phyloP scores from a whole-genome alignment of 2,797 vertebrate species.

The Iguana delicatissima region DNA sequence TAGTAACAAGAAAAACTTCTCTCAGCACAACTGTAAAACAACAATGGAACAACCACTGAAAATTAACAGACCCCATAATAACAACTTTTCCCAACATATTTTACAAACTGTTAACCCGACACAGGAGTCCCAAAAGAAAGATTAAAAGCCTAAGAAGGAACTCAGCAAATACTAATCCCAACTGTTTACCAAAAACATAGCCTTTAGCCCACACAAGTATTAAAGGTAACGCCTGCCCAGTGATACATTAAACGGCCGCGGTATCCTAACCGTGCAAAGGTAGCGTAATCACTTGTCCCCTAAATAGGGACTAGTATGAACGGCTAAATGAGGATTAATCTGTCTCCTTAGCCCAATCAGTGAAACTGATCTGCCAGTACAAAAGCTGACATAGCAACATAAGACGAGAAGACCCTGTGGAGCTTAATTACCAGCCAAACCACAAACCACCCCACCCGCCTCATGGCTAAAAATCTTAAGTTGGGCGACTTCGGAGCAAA shows the following conservation, averaged over 20 bases:
- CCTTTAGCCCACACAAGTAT: constrained; percentile 60
- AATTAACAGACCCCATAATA: not conserved
- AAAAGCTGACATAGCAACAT: constrained; percentile 63
- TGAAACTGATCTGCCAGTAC: constrained; percentile 78
- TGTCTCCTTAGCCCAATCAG: constrained; percentile 74
- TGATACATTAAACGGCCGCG: constrained; percentile 76
- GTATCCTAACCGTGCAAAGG: constrained; percentile 81
- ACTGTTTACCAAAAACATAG: constrained; percentile 85
- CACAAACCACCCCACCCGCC: too few relatives aligned
- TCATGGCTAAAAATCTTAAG: constrained; percentile 60
- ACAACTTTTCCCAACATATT: not conserved
- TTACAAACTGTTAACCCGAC: constrained; percentile 3
- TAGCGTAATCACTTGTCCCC: constrained; percentile 81
- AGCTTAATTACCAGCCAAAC: too few relatives aligned
- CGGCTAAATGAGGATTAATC: constrained; percentile 71
- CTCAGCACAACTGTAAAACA: rapidly evolving
- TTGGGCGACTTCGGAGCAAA: constrained; percentile 77
- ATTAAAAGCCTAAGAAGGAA: constrained; percentile 75
- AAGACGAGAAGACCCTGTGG: constrained; percentile 82
- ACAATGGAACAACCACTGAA: not conserved
- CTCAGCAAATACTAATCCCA: constrained; percentile 76
- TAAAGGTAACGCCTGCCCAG: constrained; percentile 78
- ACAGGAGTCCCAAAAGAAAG: not conserved
- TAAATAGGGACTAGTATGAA: constrained; percentile 81
- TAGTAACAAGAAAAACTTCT: not conserved